Base-by-base conservation (phyloP, 2,797 vertebrate genomes). In the Lagorchestes hirsutus region DNA sequence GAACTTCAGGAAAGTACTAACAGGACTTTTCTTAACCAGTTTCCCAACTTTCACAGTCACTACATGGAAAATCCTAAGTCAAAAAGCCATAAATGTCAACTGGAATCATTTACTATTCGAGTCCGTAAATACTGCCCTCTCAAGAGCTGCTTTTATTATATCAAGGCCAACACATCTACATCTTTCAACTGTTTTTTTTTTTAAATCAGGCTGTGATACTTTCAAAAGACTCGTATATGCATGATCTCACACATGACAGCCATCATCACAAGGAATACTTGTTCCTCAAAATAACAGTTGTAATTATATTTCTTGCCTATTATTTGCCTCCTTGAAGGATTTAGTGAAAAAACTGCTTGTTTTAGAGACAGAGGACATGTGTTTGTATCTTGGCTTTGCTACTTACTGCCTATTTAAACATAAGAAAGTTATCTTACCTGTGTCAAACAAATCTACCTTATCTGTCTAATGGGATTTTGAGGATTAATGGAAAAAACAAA, bases 241-340 rank as follows among this genome's bases (percentile, higher is more conserved):
- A 11, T 92, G 50, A 95, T 31, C 90, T 91, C 82, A 94, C 95
- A 96, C 18, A 94, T 10, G 57, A 31, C 12, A 82, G 34, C 92
- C 92, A 11, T 93, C 90, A 50, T 16, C 29, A 90, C 92, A 95
- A 92, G 46, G 58, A 31, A 94, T 31, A 46, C 59, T 93, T 95
- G 24, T 58, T 40, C 87, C 58, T 93, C 62, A 58, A 57, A 92
- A 96, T 1, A 96, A 67, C 93, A 97, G 95, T 93, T 93, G 93
- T 54, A 95, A 59, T 16, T 90, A 93, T 90, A 93, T 95, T 92
- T 96, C 58, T 94, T 67, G 55, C 14, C 50, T 34, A 91, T 54
- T 87, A 29, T 59, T 59, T 31, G 29, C 31, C 58, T 59, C 29
- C 58, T 59, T 59, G 58, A 59, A 59, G 11, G 27, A 59, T 10